Evolutionary conservation across 2,888 invertebrate species (phyloP).

Genomic region (Pristionchus mayeri): DNA sequence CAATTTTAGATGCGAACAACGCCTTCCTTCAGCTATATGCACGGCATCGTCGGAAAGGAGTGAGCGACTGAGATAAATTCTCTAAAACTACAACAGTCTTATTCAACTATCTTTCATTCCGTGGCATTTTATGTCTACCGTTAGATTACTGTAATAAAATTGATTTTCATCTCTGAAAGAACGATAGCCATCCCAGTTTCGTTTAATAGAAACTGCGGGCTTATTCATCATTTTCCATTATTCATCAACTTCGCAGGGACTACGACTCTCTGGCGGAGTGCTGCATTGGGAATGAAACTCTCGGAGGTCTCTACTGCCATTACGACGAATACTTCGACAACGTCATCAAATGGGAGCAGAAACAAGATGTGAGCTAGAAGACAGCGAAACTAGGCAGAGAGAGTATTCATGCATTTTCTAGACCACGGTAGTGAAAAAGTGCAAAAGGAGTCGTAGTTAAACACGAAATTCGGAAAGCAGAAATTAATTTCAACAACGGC

Average conservation of each 20-base stretch:
- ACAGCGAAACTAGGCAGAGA: too few species aligned
- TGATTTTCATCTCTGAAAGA: too few species aligned
- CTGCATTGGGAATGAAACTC: slow-evolving; percentile 4
- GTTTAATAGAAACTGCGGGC: too few species aligned
- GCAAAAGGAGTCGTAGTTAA: neutral
- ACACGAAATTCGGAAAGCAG: neutral
- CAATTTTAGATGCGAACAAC: slow-evolving; percentile 66
- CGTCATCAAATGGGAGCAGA: neutral
- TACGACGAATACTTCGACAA: slow-evolving; percentile 47
- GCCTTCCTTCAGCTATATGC: slow-evolving; percentile 65
- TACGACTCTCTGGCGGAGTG: slow-evolving; percentile 42
- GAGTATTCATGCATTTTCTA: too few species aligned
- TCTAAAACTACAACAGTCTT: neutral
- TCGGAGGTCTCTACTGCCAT: slow-evolving; percentile 44
- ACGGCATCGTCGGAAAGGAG: slow-evolving; percentile 54
- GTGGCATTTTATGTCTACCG: too few species aligned
- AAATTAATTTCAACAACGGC: too few species aligned
- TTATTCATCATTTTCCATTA: neutral
- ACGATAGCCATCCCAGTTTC: too few species aligned
- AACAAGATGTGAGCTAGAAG: neutral
- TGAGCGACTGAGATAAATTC: slow-evolving; percentile 1
- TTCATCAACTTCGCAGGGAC: neutral
- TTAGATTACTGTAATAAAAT: too few species aligned
- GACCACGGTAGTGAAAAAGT: too few species aligned
- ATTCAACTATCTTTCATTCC: too few species aligned